Conservation (phyloP, 2,888 invertebrate species). For the Linnaemya vulpina region DNA sequence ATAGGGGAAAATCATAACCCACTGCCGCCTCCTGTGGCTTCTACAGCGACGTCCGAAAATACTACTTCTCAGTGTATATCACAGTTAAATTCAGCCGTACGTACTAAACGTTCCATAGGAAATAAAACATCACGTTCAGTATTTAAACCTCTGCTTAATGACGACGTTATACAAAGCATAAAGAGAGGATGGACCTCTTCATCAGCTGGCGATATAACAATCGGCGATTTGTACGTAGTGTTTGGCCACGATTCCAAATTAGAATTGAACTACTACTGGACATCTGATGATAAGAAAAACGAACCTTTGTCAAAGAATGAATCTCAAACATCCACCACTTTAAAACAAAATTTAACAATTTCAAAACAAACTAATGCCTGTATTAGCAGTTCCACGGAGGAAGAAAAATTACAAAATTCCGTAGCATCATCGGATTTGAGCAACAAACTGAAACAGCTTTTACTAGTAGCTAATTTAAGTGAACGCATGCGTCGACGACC, state of each 20-base stretch:
- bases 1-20: constrained; percentile 26
- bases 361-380: constrained; percentile 8
- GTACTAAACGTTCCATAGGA: constrained; percentile 67
- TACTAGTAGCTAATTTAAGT: constrained; percentile 82
- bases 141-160: constrained; percentile 81
- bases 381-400: constrained; percentile 77
- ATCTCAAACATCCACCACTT: constrained; percentile 27
- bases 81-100: constrained; percentile 65
- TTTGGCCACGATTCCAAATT: constrained; percentile 88
- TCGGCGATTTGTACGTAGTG: constrained; percentile 96
- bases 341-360: constrained; percentile 34
- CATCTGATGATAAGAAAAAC: constrained; percentile 18
- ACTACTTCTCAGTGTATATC: constrained; percentile 40
- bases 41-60: constrained; percentile 33
- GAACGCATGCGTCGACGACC: constrained; percentile 81
- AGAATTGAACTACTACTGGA: constrained; percentile 91
- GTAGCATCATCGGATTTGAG: constrained; percentile 77
- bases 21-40: background rate
- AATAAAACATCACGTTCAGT: constrained; percentile 73
- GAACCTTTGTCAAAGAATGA: constrained; percentile 11
- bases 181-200: constrained; percentile 90
- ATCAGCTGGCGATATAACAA: constrained; percentile 90
- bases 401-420: constrained; percentile 76
- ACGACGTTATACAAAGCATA: constrained; percentile 81
- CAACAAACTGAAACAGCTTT: constrained; percentile 81